These are phyloP conservation scores for Phacellophora camtschatica DNA, from an alignment of 30 jellyfish, hydroid and myxozoan species.

Conservation along the genomic window DNA sequence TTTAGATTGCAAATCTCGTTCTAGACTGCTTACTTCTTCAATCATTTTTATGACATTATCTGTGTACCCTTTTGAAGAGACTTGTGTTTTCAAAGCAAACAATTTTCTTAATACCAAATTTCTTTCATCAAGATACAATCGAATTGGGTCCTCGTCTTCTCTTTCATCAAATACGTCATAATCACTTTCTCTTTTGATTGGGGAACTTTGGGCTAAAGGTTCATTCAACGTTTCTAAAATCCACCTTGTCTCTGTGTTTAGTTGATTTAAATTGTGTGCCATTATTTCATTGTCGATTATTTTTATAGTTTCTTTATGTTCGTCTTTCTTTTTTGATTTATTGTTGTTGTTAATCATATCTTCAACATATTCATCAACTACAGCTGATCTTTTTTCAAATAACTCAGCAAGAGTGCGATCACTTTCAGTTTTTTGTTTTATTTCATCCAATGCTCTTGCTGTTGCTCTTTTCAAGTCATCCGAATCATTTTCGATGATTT, in stretches of 20 bases:
- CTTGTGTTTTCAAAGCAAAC: slow-evolving; percentile 13
- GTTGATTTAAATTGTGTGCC: background rate
- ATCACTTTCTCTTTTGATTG: background rate
- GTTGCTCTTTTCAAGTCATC: slow-evolving; percentile 9
- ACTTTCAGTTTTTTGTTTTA: background rate
- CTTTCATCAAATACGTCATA: background rate
- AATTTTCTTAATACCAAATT: slow-evolving; percentile 7
- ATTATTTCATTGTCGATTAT: background rate
- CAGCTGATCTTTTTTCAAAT: slow-evolving; percentile 7
- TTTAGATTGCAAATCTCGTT: background rate
- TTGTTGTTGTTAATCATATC: background rate
- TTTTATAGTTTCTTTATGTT: background rate
- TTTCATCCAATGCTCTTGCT: slow-evolving; percentile 9
- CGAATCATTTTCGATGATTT: background rate
- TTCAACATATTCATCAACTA: background rate
- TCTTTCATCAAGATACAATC: slow-evolving; percentile 8
- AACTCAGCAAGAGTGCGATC: background rate
- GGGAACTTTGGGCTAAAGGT: slow-evolving; percentile 9
- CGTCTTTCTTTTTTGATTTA: background rate
- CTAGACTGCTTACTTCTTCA: slow-evolving; percentile 9
- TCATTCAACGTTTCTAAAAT: no score
- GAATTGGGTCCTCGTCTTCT: background rate
- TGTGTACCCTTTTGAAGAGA: background rate
- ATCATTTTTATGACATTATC: background rate
- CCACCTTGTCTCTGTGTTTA: no score